phyloP scores from a whole-genome alignment of 2,888 invertebrate species.

The Xestia rhomboidea region DNA sequence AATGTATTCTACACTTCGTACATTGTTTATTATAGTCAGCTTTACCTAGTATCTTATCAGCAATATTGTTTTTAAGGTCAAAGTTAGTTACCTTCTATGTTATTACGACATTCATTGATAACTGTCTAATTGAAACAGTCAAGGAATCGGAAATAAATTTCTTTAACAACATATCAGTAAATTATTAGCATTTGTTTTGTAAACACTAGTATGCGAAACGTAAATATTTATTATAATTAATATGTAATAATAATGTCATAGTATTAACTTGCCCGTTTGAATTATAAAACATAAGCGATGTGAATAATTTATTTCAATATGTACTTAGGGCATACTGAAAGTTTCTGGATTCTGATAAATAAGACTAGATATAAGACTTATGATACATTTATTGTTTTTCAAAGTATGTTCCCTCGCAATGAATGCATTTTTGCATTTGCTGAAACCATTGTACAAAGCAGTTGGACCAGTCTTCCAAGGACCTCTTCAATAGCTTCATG shows the following conservation, averaged over 20 bases:
- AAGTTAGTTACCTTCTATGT: conserved; percentile 60
- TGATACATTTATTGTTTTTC: too few species aligned
- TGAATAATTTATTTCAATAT: conserved; percentile 38
- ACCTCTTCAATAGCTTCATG: too few species aligned
- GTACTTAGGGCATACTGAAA: too few species aligned
- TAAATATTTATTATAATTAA: conserved; percentile 85
- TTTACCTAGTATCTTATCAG: conserved; percentile 45
- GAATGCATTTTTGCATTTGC: too few species aligned
- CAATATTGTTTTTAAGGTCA: conserved; percentile 65
- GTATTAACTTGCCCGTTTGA: conserved; percentile 70
- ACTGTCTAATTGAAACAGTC: conserved; percentile 63
- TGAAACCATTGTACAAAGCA: too few species aligned
- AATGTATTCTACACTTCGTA: conserved; percentile 30
- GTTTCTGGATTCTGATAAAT: too few species aligned
- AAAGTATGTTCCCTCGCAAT: too few species aligned
- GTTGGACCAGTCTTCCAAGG: too few species aligned
- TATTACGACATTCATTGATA: conserved; percentile 62
- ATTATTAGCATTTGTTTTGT: conserved; percentile 84
- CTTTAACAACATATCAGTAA: conserved; percentile 74
- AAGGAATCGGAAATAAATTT: conserved; percentile 78
- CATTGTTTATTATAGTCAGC: conserved; percentile 40
- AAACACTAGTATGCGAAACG: conserved; percentile 80
- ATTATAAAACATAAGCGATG: conserved; percentile 55
- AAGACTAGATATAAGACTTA: too few species aligned
- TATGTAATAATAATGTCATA: conserved; percentile 77